Evolutionary conservation across 2,113 vertebrate genomes (phyloP), one percentile per base, ranked within the genome.

Genomic region (Desmodus rotundus): DNA sequence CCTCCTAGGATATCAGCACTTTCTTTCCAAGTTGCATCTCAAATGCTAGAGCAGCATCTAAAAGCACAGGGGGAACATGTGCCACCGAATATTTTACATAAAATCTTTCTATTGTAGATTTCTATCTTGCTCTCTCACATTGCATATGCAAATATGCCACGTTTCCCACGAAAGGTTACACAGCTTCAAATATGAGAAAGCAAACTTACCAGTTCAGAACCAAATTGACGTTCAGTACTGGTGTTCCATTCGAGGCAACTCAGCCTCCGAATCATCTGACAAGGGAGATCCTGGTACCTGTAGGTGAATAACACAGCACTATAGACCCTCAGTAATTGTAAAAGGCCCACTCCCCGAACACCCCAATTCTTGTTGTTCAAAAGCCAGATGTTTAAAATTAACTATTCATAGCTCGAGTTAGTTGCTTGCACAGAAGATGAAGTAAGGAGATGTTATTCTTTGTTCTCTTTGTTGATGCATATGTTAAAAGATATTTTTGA

Each of bases 231-330:
- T 67, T 65, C 77, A 93, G 85, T 92, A 88, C 89, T 98, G 98
- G 83, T 98, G 97, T 11, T 98, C 98, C 5, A 98, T 94, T 70
- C 87, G 83, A 92, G 98, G 98, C 26, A 98, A 98, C 36, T 45
- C 86, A n/a, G 94, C 91, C 93, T 98, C 98, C 24, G 87, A 91
- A 2, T 92, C 61, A n/a, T 98, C 98, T 0, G 94, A 95, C 81
- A 97, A 83, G 72, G 96, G 95, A 31, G 93, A 85, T 84, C 97
- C 97, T 0, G 97, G 95, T 68, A 98, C 89, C 98, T 99, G 52
- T 7, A 78, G 97, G 91, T 52, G 3, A 89, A 96, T 68, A 94
- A 93, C 68, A 8, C 33, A 94, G 31, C 19, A 58, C 96, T 78
- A 87, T 0, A 61, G 26, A 20, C 31, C 68, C 33, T 38, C 31